Evolutionary conservation across 2,888 invertebrate genomes (phyloP), one percentile per base, ranked within the genome.

Genomic region (Seira musarum): DNA sequence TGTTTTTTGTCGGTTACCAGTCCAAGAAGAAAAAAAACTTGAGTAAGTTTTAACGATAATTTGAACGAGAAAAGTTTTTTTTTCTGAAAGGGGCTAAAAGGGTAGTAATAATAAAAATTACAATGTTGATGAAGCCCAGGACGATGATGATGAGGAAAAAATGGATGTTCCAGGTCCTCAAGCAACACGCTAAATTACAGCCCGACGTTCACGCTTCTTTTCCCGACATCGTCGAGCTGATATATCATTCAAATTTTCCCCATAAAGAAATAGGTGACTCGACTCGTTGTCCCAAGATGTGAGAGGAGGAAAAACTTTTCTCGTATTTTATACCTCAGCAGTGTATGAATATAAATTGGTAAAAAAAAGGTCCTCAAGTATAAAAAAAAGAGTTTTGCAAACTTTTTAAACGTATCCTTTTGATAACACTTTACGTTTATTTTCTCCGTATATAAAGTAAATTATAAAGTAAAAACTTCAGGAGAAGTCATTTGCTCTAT

Each of bases 271-370:
- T 2, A 30, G 30, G 30, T 30, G 30, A 5, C 30, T 30, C 3
- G 30, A 30, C 30, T 30, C 30, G 2, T 8, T 30, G 30, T 8
- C 30, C 3, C 30, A 8, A 2, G 30, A 30, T n/a, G n/a, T n/a
- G 30, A 30, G 30, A 30, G 30, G 30, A 30, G 30, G 79, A 67
- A 67, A 79, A 79, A 79, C 72, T 79, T 79, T 73, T 63, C 79
- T 72, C 67, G 68, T 79, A 79, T 79, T 68, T 79, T 79, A 79
- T 72, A 63, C 70, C 22, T 66, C 68, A 66, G 46, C 8, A 30
- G 30, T 30, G 8, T 79, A 79, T 79, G 79, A 79, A 79, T 79
- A 79, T 72, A 73, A 79, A 79, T 73, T 67, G 63, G 77, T 67
- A 73, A 68, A 30, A 30, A 30, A 30, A 8, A 5, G 3, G 2